Base-by-base conservation (phyloP, 2,113 vertebrate species). In the Tetrao urogallus region DNA sequence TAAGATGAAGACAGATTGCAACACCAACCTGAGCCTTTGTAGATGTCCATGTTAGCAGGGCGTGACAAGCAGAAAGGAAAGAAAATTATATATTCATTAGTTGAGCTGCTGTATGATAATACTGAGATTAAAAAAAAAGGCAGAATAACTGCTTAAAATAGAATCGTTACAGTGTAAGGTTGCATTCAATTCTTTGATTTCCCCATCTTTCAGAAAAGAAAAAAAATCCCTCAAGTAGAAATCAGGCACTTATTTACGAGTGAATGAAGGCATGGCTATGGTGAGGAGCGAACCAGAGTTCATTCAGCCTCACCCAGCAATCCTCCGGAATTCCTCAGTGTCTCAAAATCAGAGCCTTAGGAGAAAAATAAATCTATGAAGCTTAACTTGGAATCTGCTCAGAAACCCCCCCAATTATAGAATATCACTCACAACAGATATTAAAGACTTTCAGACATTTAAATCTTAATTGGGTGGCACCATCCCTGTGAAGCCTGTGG, bases 21-120 rank as follows among this genome's bases (percentile, higher is more conserved):
- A 95, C 98, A 99, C 99, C 99, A 98, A 99, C 99, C 99, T 99
- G 98, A 99, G 99, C 99, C 99, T 99, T 99, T 98, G 98, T 97
- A 98, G 99, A 98, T 98, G 98, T 99, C 99, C 99, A 94, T 98
- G 98, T 99, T 98, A 99, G 98, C 98, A 98, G 98, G 98, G 98
- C 98, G 97, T 98, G 98, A 98, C 97, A 98, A 98, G 98, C 98
- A 98, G 97, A 98, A 98, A 97, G 97, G 98, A 98, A 97, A 98
- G 98, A 99, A 98, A 99, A 98, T 97, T 97, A 98, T 97, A 99
- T 96, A 98, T 97, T 98, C 95, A 98, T 99, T 99, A 99, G 99
- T 99, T 98, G 98, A 96, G 84, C 94, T 97, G 92, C 95, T 95
- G 84, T 74, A 93, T 70, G 69, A 67, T 87, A 96, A 92, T 97